phyloP scores from a whole-genome alignment of 2,797 vertebrate genomes.

The Pseudopleuronectes americanus region DNA sequence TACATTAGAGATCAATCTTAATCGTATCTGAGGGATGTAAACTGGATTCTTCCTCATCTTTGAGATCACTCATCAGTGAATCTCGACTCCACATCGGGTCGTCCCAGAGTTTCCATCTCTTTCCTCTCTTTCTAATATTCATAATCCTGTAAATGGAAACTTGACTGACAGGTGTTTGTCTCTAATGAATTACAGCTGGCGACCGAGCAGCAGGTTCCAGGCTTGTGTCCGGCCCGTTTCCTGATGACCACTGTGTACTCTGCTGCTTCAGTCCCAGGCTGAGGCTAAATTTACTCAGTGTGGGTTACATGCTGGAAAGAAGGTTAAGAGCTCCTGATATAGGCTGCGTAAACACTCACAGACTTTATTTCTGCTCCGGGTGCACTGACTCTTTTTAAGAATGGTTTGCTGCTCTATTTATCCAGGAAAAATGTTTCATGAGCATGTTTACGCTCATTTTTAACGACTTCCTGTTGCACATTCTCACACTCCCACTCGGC shows the following conservation, averaged over 20 bases:
- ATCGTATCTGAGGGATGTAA: too few species aligned
- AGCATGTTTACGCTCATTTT: conserved; percentile 66
- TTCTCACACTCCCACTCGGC: conserved; percentile 70
- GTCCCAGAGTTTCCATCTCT: background rate
- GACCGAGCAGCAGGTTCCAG: conserved; percentile 1
- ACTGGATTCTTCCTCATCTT: too few species aligned
- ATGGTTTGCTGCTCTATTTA: conserved; percentile 51
- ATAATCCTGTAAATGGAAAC: background rate
- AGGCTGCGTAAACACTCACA: conserved; percentile 62
- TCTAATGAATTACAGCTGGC: background rate
- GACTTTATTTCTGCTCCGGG: conserved; percentile 47
- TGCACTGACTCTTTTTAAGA: conserved; percentile 64
- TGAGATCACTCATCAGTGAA: too few species aligned
- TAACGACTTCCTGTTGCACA: conserved; percentile 72
- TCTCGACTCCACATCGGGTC: background rate
- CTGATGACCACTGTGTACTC: conserved; percentile 34
- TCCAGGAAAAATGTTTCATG: conserved; percentile 60
- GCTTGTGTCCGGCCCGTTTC: conserved; percentile 19
- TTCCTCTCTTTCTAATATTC: background rate
- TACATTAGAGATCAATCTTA: too few species aligned
- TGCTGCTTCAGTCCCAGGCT: conserved; percentile 50
- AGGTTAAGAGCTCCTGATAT: conserved; percentile 67
- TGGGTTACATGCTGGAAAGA: conserved; percentile 46
- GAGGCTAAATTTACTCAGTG: conserved; percentile 66
- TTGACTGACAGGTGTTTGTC: conserved; percentile 13